Evolutionary conservation across 2,888 invertebrate species (phyloP), one percentile per base, ranked within the genome.

Genomic region (Cephus pulcher): DNA sequence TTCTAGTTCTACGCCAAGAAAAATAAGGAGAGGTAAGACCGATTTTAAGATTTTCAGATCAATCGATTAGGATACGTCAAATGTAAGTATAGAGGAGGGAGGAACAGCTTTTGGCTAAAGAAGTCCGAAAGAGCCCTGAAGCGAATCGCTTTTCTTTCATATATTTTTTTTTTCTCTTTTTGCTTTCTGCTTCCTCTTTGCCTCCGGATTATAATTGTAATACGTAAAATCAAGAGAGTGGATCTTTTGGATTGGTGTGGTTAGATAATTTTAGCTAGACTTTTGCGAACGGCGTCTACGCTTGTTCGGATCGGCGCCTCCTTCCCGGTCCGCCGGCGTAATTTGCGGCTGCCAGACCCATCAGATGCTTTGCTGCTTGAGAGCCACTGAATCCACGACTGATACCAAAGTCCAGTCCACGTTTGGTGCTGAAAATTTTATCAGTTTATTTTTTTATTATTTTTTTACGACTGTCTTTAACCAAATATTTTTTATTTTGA

Each of bases 291-390:
- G 37, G 30, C 78, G 75, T 85, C 86, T 90, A 90, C 84, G 88
- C 86, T 79, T 89, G 88, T 75, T 89, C 90, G 73, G 90, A 90
- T 79, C 97, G 95, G 89, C 97, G 95, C 95, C 96, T 96, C 92
- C 97, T 94, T 85, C 97, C 97, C 1, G 97, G 97, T 12, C 97
- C 97, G 3, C 96, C 96, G 34, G 97, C 96, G 92, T 95, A 97
- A 92, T 97, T 97, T 84, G 98, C 98, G 0, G 97, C 97, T 71
- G 97, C 96, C 76, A 97, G 92, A 4, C 97, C 98, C 96, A 98
- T 96, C 88, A 97, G 94, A 91, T 98, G 97, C 92, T 97, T 97
- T 87, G 97, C 97, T 81, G 97, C 96, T 87, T 97, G 96, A 37
- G 97, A 95, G 0, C 97, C 98, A 73, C 97, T 97, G 92, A 96